phyloP scores from a whole-genome alignment of 2,888 invertebrate genomes.

The Steromphala cineraria region DNA sequence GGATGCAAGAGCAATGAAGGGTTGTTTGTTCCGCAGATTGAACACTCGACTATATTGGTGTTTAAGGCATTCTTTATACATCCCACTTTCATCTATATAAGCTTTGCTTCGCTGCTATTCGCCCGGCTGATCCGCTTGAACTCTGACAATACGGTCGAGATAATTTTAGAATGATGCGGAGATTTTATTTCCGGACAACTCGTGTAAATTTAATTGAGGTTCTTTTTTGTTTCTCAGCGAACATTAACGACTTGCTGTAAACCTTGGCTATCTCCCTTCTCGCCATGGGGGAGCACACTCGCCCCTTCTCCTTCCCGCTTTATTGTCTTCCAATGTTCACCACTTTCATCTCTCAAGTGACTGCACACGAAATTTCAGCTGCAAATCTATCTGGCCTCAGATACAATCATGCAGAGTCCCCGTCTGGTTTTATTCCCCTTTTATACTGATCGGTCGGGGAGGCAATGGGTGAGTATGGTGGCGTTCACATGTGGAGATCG shows the following conservation, averaged over 20 bases:
- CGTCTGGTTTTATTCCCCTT: neutral
- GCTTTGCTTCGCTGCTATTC: neutral
- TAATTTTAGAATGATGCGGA: constrained; percentile 9
- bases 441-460: neutral
- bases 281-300: constrained; percentile 1
- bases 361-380: neutral
- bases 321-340: constrained; percentile 6
- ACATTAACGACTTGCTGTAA: neutral
- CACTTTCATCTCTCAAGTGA: neutral
- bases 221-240: neutral
- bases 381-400: neutral
- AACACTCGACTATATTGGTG: too few species aligned
- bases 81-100: neutral
- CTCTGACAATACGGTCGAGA: constrained; percentile 14
- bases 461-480: neutral
- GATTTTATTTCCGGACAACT: constrained; percentile 12
- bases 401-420: neutral
- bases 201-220: constrained; percentile 17
- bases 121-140: neutral
- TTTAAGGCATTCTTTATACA: too few species aligned
- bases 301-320: neutral
- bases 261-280: neutral
- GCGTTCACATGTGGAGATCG: neutral
- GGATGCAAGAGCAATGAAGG: too few species aligned
- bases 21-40: too few species aligned